These are phyloP conservation scores for Saturnia japonica DNA, from an alignment of 2,888 invertebrate species.

Conservation along the genomic window DNA sequence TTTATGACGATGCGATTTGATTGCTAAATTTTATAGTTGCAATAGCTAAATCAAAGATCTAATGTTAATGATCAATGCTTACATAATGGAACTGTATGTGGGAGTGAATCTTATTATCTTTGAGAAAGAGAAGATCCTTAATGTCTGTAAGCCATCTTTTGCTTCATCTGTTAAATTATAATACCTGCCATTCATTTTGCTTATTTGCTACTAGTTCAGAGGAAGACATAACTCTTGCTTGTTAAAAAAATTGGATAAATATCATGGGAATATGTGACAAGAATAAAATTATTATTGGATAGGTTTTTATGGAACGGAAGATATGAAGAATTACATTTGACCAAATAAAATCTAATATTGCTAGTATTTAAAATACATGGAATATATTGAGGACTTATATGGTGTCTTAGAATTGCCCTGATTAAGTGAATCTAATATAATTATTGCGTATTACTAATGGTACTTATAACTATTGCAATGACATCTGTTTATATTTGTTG, in stretches of 20 bases:
- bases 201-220: neutral
- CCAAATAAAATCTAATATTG: neutral
- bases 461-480: neutral
- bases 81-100: neutral
- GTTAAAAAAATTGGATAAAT: neutral
- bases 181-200: neutral
- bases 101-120: neutral
- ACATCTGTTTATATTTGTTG: neutral
- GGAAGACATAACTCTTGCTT: neutral
- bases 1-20: neutral
- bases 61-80: neutral
- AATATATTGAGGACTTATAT: neutral
- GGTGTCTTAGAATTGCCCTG: neutral
- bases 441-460: neutral
- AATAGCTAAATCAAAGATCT: neutral
- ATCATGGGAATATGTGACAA: neutral
- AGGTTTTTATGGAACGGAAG: neutral
- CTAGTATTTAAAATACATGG: neutral
- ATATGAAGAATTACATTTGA: neutral
- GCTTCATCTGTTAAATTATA: neutral
- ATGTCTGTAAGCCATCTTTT: neutral
- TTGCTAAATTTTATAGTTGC: neutral
- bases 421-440: neutral
- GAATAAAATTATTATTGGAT: neutral
- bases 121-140: neutral